Conservation (phyloP, 2,113 vertebrate species). For the Notechis scutatus region DNA sequence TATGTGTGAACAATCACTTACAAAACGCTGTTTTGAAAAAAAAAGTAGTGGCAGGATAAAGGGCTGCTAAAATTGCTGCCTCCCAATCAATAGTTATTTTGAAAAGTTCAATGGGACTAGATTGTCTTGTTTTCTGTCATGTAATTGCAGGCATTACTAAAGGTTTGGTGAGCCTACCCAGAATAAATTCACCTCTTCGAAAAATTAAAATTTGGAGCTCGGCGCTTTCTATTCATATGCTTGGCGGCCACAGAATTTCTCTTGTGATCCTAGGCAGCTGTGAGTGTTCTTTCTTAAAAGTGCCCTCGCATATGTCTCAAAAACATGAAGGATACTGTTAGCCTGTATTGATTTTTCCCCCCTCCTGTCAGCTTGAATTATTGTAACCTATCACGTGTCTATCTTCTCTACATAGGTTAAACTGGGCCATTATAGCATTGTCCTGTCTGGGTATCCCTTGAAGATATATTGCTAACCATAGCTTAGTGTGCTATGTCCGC, state of each 20-base stretch:
- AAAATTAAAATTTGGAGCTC: slow-evolving; percentile 4
- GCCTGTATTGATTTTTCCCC: background rate
- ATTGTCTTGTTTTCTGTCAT: background rate
- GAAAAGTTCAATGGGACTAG: background rate
- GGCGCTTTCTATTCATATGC: background rate
- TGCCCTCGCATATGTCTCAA: too few species aligned
- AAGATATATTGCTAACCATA: background rate
- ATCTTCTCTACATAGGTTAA: background rate
- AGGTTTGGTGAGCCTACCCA: background rate
- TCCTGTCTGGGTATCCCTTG: background rate
- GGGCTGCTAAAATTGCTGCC: background rate
- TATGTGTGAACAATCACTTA: background rate
- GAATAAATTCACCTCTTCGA: slow-evolving; percentile 2
- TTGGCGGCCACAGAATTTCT: background rate
- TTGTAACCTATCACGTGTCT: background rate
- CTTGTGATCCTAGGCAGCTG: background rate
- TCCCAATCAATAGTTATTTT: background rate
- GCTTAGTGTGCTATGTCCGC: background rate
- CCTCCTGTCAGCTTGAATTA: background rate
- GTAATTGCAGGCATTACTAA: slow-evolving; percentile 3
- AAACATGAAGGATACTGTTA: background rate
- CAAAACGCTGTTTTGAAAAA: background rate
- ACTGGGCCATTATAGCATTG: background rate
- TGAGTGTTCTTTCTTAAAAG: background rate
- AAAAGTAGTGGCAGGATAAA: background rate